Percentiles rank a stretch among this genome's conserved stretches.
phyloP scores from a whole-genome alignment of 2,888 invertebrate genomes.

The Brachyptera putata region DNA sequence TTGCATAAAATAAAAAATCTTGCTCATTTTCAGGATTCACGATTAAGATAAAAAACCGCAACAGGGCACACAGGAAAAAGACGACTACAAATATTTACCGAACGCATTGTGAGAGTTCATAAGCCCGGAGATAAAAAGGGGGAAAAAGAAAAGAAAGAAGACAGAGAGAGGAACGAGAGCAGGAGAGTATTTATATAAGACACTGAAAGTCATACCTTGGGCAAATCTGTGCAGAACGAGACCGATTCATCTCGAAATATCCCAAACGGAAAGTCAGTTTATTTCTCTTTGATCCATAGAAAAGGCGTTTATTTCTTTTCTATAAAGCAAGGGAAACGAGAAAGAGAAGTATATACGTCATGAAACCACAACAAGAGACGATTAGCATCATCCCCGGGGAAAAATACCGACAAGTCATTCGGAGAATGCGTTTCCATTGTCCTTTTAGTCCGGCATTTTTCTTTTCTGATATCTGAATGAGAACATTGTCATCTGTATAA shows the following conservation, averaged over 20 bases:
- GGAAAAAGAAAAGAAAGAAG: constrained; percentile 27
- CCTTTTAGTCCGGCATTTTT: constrained; percentile 25
- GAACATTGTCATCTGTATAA: constrained; percentile 2
- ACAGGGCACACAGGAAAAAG: constrained; percentile 28
- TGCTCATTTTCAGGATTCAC: constrained; percentile 26
- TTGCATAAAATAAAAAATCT: constrained; percentile 16
- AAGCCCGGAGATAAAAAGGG: constrained; percentile 31
- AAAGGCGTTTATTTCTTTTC: constrained; percentile 28
- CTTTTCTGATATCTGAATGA: constrained; percentile 27
- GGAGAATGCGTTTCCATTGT: constrained; percentile 20
- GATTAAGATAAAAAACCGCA: constrained; percentile 28
- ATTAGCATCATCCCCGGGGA: constrained; percentile 27
- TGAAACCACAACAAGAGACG: constrained; percentile 29
- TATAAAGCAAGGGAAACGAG: constrained; percentile 24
- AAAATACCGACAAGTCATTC: constrained; percentile 20
- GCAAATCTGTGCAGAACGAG: constrained; percentile 24
- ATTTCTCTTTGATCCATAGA: constrained; percentile 28
- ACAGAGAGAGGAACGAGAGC: too few relatives aligned
- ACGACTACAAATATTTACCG: constrained; percentile 32
- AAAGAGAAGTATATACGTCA: constrained; percentile 13
- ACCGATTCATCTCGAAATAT: constrained; percentile 21
- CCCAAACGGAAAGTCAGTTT: constrained; percentile 23
- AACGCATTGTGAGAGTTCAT: constrained; percentile 32
- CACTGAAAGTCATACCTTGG: constrained; percentile 24
- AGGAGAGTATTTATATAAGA: constrained; percentile 31